Base-by-base conservation (phyloP, 1,140 invertebrate species). In the Drosophila quadrilineata region DNA sequence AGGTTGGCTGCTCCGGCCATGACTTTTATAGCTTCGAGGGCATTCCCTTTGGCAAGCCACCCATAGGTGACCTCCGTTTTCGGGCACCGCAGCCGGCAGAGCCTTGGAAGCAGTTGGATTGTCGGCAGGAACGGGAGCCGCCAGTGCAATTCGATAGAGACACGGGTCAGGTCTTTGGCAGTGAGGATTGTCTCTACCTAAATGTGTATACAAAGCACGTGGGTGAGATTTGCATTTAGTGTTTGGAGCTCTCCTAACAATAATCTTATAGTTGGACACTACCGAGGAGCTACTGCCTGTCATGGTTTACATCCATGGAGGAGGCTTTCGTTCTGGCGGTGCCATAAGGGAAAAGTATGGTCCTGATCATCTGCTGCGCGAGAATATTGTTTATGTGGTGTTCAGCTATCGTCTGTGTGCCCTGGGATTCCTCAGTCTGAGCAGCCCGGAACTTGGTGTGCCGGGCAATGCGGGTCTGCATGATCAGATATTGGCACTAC, bases 241-340 rank as follows among this genome's bases (percentile, higher is more conserved):
- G n/a, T n/a, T n/a, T n/a, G n/a, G n/a, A n/a, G n/a, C n/a, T n/a
- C n/a, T 33, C 26, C 9, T 19, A 4, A 28, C 9, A n/a, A n/a
- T 24, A n/a, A 3, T 6, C 3, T 35, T 10, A 3, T 12, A 84
- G 79, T 79, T 85, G 1, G 71, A 85, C 26, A 33, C 19, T 6
- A 8, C 41, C 0, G 59, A 66, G n/a, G 28, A 31, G 0, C 79
- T 63, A 2, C 19, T 89, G 26, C 92, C 94, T 0, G 94, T 95
- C 0, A 91, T 95, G 76, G 91, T 95, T 0, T 95, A 91, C 87
- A 91, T 96, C 17, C 93, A 95, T 80, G 94, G 94, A 2, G 95
- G 95, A 2, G 92, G 87, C 19, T 94, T 94, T 73, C 72, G 88
- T 2, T 62, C 76, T 5, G 92, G 92, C 0, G 91, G 91, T 2